These are phyloP conservation scores for Scotopteryx bipunctaria DNA, from an alignment of 2,888 invertebrate species.

Conservation along the genomic window DNA sequence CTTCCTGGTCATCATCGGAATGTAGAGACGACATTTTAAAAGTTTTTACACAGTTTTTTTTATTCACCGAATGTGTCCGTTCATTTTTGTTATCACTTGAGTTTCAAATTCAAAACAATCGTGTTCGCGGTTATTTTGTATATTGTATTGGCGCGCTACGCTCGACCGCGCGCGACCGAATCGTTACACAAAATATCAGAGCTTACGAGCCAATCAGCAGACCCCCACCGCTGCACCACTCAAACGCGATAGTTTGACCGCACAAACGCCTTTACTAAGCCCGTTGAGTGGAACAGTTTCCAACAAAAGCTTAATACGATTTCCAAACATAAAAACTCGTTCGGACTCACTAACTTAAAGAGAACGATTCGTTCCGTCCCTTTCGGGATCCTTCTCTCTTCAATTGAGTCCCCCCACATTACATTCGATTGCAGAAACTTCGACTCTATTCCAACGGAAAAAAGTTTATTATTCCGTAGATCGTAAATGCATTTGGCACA, in stretches of 20 bases:
- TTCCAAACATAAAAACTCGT: conserved; percentile 84
- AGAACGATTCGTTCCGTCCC: conserved; percentile 72
- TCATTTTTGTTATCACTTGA: conserved; percentile 42
- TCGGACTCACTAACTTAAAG: conserved; percentile 81
- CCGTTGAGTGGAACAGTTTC: conserved; percentile 82
- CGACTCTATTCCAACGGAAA: conserved; percentile 12
- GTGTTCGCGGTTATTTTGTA: conserved; percentile 51
- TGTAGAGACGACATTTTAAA: conserved; percentile 77
- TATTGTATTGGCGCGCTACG: conserved; percentile 60
- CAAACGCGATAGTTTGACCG: conserved; percentile 79
- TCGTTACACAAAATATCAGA: conserved; percentile 72
- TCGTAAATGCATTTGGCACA: conserved; percentile 50
- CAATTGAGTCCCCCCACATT: conserved; percentile 67
- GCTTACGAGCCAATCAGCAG: conserved; percentile 73
- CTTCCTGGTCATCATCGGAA: conserved; percentile 86
- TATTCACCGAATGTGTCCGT: conserved; percentile 27
- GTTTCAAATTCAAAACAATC: conserved; percentile 36
- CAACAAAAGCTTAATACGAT: conserved; percentile 84
- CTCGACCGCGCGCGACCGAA: conserved; percentile 72
- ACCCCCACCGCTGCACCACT: conserved; percentile 70
- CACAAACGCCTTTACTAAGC: conserved; percentile 80
- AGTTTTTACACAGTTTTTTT: conserved; percentile 28
- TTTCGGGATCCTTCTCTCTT: conserved; percentile 70
- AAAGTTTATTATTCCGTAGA: conserved; percentile 42
- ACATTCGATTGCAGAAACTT: conserved; percentile 40